Conservation (phyloP, 2,797 vertebrate genomes). For the Lutjanus campechanus region DNA sequence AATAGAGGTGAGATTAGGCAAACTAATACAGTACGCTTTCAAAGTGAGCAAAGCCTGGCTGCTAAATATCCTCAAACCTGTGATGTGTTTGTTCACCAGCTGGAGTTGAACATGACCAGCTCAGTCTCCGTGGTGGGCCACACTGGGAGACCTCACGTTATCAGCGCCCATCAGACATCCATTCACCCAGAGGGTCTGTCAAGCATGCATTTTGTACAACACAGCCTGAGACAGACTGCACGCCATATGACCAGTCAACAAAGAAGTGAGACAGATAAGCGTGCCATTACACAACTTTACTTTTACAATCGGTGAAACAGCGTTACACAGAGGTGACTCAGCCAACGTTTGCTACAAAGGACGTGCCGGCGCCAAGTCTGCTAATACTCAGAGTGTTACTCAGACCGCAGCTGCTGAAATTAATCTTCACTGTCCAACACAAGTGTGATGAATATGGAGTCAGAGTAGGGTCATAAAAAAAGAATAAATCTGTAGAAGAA, state of each 20-base stretch:
- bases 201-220: slow-evolving; percentile 14
- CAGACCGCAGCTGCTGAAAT: slow-evolving; percentile 56
- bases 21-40: not conserved
- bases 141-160: slow-evolving; percentile 23
- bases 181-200: slow-evolving; percentile 26
- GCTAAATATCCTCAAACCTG: not conserved
- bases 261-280: slow-evolving; percentile 55
- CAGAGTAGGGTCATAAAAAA: too few relatives aligned
- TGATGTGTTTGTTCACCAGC: slow-evolving; percentile 8
- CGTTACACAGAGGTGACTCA: slow-evolving; percentile 50
- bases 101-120: not conserved
- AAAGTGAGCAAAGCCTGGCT: not conserved
- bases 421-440: slow-evolving; percentile 15
- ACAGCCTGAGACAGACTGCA: slow-evolving; percentile 35
- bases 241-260: slow-evolving; percentile 37
- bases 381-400: slow-evolving; percentile 35
- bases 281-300: slow-evolving; percentile 33
- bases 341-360: not conserved
- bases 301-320: slow-evolving; percentile 36
- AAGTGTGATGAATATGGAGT: not conserved
- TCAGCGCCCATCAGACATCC: slow-evolving; percentile 27
- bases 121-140: slow-evolving; percentile 23
- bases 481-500: too few relatives aligned
- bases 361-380: slow-evolving; percentile 16
- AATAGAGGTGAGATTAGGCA: not conserved